Base-by-base conservation (phyloP, 2,888 invertebrate species). In the Phrixothrix hirtus region DNA sequence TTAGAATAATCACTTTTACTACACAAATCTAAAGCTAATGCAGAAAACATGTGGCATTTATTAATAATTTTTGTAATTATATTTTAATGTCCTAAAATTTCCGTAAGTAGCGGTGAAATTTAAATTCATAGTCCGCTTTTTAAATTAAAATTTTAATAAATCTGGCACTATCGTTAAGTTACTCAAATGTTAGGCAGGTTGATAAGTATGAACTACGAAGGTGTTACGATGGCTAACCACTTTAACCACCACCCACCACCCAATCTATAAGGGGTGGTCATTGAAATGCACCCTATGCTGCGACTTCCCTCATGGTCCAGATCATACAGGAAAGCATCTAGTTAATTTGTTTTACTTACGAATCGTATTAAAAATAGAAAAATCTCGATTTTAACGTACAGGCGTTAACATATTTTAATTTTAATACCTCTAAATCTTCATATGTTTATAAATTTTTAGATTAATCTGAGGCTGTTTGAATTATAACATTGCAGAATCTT, bases 231-330 rank as follows among this genome's bases (percentile, higher is more conserved):
- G 65, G 63, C 60, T 55, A 61, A 64, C 59, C 60, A 61, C 61
- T 60, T 63, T 67, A 65, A 67, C 65, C 64, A 68, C 66, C 66
- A 63, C 63, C 62, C 59, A 66, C 66, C 69, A 68, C 67, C 70
- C 67, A 61, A 54, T 59, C 59, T 52, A 60, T 55, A 29, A 62
- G 68, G 67, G 68, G 60, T 67, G 70, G 68, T 63, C 65, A 66
- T 62, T 58, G 47, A 47, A 45, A 60, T 59, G 63, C 63, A 62
- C 66, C 64, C 63, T 55, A 61, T 57, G 45, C 39, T 32, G 55
- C 60, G 62, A 60, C 63, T 64, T 66, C 66, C 60, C 62, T 61
- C 54, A 54, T 59, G 60, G 60, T 61, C 57, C 60, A 59, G 59
- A 48, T 37, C 29, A 39, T 10, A 35, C 57, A 56, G 57, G 55